Conservation (phyloP, 2,113 vertebrate genomes). For the Myotis davidii region DNA sequence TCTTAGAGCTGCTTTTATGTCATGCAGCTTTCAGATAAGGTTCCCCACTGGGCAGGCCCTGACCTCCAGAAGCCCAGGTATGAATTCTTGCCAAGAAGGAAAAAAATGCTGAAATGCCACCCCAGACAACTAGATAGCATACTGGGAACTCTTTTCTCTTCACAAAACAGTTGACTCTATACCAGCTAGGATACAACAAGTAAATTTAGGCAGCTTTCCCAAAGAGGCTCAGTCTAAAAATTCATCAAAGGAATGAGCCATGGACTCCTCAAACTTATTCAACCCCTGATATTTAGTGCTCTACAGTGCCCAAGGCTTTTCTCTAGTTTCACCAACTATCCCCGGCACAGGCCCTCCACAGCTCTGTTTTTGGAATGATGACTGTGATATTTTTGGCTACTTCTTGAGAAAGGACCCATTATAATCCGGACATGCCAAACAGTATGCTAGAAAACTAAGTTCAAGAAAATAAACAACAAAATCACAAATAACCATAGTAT, state of each 20-base stretch:
- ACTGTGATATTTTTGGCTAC: constrained; percentile 10
- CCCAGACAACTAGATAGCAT: neutral
- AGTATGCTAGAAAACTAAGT: constrained; percentile 52
- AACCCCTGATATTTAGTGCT: neutral
- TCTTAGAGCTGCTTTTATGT: neutral
- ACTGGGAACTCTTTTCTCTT: neutral
- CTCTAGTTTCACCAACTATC: neutral
- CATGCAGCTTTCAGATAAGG: neutral
- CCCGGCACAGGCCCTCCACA: neutral
- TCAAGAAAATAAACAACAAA: constrained; percentile 57
- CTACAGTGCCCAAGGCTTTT: neutral
- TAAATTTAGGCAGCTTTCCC: neutral
- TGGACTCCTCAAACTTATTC: constrained; percentile 8
- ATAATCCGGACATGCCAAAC: constrained; percentile 31
- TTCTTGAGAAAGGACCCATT: constrained; percentile 36
- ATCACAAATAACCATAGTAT: neutral
- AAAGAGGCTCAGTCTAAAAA: constrained; percentile 29
- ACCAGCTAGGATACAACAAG: neutral
- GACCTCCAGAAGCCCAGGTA: neutral
- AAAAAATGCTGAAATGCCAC: neutral
- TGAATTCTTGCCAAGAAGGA: constrained; percentile 5
- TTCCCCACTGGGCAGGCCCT: neutral
- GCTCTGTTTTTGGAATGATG: neutral
- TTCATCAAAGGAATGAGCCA: neutral
- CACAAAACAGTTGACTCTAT: neutral